Percentiles rank a stretch among this genome's conserved stretches.
phyloP scores from a whole-genome alignment of 2,888 invertebrate species.

The Napeogenes inachia region DNA sequence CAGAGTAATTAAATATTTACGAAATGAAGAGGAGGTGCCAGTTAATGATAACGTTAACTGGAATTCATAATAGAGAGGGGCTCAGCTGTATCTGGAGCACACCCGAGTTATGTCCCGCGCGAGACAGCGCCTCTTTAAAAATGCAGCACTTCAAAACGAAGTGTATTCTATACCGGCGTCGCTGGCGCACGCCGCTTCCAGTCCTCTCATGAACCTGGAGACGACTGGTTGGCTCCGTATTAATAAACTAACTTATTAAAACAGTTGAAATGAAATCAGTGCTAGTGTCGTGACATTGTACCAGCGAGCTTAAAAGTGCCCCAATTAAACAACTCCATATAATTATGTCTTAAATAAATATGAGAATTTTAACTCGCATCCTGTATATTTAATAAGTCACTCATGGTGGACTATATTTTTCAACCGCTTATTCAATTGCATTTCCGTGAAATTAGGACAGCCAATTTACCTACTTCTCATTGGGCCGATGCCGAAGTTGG shows the following conservation, averaged over 20 bases:
- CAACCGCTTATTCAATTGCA: constrained; percentile 28
- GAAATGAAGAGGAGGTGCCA: constrained; percentile 67
- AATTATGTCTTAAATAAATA: too few relatives aligned
- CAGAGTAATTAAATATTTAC: constrained; percentile 60
- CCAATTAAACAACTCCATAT: too few relatives aligned
- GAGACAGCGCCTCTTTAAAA: constrained; percentile 74
- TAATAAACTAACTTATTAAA: neutral
- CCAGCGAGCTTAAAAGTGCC: too few relatives aligned
- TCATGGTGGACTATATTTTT: constrained; percentile 10
- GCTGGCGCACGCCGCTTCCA: constrained; percentile 66
- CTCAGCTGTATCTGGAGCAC: constrained; percentile 69
- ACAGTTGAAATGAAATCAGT: neutral
- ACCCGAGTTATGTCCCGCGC: constrained; percentile 75
- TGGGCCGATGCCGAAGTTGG: constrained; percentile 35
- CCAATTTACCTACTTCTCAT: constrained; percentile 41
- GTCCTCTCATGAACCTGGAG: constrained; percentile 55
- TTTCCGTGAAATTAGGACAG: constrained; percentile 30
- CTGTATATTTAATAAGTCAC: too few relatives aligned
- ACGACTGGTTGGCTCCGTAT: constrained; percentile 39
- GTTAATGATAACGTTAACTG: constrained; percentile 76
- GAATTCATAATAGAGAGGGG: constrained; percentile 70
- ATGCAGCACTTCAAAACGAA: constrained; percentile 73
- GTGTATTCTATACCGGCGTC: constrained; percentile 63
- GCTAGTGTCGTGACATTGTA: neutral
- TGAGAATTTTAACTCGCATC: too few relatives aligned